Base-by-base conservation (phyloP, 1,140 invertebrate genomes). In the Papilio polyxenes region DNA sequence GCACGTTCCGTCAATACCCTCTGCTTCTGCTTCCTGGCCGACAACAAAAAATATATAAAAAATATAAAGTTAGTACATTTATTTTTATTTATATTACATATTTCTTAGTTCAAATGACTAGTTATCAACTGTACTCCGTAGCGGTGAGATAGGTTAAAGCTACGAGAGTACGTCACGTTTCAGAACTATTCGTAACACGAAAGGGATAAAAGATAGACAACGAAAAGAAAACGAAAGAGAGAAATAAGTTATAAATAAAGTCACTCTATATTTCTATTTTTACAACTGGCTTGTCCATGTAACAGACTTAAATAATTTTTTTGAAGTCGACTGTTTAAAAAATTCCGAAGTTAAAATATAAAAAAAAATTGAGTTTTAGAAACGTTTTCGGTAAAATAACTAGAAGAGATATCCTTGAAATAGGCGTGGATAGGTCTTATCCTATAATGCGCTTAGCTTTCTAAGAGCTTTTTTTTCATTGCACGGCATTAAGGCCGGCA, bases 1-100 rank as follows among this genome's bases (percentile, higher is more conserved):
- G 75, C 75, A 77, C 75, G 75, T 77, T 77, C 75, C 75, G 51
- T 59, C 49, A 77, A 77, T 77, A 56, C 51, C 49, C 51, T 77
- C 49, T 5, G 51, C 51, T 23, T 77, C 13, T 77, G 75, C 51
- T n/a, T 56, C 20, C 13, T 56, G 13, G 75, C 20, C n/a, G 15
- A 76, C 9, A 76, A 51, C 17, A 75, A 5, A 49, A 75, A 75
- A 75, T n/a, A 48, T 44, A 20, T 20, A 75, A 49, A 31, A 23
- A 65, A 65, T 13, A 31, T 31, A 31, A 31, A 31, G 23, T 2
- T 2, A 31, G 23, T 31, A 23, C 3, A 65, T 65, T 23, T 65
- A 31, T 65, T 13, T 31, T 31, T 31, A 31, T 31, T 65, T 11
- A 65, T 65, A 13, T 11, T 65, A 9, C 62, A 15, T 0, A 13